phyloP scores from a whole-genome alignment of 2,113 vertebrate species.

The Callocephalon fimbriatum region DNA sequence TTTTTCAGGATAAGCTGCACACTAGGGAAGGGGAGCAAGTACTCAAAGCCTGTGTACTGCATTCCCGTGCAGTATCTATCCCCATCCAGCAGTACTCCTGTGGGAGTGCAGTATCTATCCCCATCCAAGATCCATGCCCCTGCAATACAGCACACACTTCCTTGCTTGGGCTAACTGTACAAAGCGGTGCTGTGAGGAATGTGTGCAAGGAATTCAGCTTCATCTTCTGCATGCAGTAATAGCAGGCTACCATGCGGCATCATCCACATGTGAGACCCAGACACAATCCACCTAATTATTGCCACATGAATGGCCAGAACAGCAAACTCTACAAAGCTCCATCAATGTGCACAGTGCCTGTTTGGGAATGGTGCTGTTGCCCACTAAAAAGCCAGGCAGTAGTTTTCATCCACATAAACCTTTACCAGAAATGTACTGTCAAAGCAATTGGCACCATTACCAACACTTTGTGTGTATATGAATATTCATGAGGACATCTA shows the following conservation, averaged over 20 bases:
- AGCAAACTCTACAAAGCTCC: background rate
- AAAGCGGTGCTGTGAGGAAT: background rate
- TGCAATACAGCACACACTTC: no score
- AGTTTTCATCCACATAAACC: background rate
- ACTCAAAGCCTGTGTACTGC: background rate
- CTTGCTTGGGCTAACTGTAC: background rate
- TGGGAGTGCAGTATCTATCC: background rate
- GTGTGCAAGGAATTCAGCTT: background rate
- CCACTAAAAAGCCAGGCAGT: background rate
- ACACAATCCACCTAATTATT: no score
- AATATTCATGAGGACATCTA: background rate
- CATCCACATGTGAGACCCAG: background rate
- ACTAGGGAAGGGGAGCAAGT: background rate
- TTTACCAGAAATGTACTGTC: background rate
- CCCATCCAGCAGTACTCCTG: background rate
- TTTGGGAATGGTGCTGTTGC: background rate
- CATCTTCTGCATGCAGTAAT: background rate
- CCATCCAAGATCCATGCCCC: background rate
- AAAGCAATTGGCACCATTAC: background rate
- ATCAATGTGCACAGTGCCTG: accelerated
- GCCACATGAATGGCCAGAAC: accelerated
- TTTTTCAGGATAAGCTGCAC: background rate
- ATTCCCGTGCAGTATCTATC: background rate
- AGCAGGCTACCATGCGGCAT: background rate
- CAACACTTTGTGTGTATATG: background rate